Conservation (phyloP, 2,113 vertebrate species). For the Spea multiplicata region DNA sequence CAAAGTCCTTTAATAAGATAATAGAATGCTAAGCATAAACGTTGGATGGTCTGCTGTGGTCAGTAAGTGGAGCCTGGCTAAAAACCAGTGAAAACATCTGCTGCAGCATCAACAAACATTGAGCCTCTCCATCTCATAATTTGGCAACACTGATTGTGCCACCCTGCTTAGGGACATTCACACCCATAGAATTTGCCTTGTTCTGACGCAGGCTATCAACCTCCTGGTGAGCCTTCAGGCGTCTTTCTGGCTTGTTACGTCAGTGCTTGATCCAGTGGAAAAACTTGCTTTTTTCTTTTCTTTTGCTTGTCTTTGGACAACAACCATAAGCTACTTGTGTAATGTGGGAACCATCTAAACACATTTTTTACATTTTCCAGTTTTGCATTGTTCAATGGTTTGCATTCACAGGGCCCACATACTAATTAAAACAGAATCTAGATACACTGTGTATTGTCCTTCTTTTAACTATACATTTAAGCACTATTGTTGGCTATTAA, state of each 20-base stretch:
- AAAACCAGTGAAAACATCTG: conserved; percentile 43
- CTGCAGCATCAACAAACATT: conserved; percentile 27
- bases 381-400: neutral
- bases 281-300: conserved; percentile 24
- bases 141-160: conserved; percentile 35
- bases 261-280: conserved; percentile 33
- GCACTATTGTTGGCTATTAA: no score
- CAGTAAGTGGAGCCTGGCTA: conserved; percentile 28
- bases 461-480: no score
- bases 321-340: conserved; percentile 6
- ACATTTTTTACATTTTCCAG: no score
- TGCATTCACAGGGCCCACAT: no score
- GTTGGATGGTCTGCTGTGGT: conserved; percentile 30
- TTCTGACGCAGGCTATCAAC: conserved; percentile 33
- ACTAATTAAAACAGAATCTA: no score
- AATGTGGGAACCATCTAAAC: conserved; percentile 26
- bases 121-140: conserved; percentile 30
- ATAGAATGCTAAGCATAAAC: neutral
- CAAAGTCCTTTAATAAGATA: neutral
- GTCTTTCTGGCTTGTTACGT: conserved; percentile 37
- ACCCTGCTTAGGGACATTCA: conserved; percentile 40
- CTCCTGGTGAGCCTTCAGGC: conserved; percentile 39
- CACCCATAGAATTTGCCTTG: conserved; percentile 28
- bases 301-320: conserved; percentile 18
- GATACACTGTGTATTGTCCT: no score